Evolutionary conservation across 2,113 vertebrate genomes (phyloP).

Genomic region (Marcusenius ussheri): DNA sequence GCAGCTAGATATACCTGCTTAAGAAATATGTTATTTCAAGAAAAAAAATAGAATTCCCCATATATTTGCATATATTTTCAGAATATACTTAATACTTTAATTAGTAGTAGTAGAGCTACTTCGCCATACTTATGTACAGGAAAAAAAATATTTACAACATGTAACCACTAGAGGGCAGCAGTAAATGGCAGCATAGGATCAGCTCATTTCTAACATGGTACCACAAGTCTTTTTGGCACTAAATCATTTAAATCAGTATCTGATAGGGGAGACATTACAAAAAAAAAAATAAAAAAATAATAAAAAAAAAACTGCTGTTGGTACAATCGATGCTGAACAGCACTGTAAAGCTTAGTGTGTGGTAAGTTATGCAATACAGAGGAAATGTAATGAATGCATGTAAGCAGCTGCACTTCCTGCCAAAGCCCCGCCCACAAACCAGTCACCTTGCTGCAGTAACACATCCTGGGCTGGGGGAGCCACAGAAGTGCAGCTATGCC

Average conservation of each 20-base stretch:
- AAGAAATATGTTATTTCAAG: constrained; percentile 50
- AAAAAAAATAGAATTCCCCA: constrained; percentile 39
- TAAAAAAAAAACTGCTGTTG: neutral
- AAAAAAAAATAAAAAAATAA: constrained; percentile 2
- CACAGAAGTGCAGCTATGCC: neutral
- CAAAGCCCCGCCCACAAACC: neutral
- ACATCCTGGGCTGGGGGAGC: neutral
- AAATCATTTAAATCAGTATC: neutral
- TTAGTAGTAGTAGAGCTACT: constrained; percentile 51
- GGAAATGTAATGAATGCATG: neutral
- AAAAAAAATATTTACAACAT: constrained; percentile 44
- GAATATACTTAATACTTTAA: constrained; percentile 47
- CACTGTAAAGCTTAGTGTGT: neutral
- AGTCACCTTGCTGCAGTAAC: neutral
- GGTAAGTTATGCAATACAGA: neutral
- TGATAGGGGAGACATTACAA: neutral
- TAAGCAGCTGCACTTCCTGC: neutral
- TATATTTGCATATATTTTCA: constrained; percentile 61
- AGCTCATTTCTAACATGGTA: constrained; percentile 33
- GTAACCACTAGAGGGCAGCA: constrained; percentile 60
- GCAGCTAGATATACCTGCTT: constrained; percentile 28
- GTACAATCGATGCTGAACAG: neutral
- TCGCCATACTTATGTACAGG: constrained; percentile 59
- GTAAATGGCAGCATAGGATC: constrained; percentile 38
- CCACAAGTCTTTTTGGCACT: neutral